phyloP scores from a whole-genome alignment of 1,140 invertebrate species.

The Leptinotarsa texana region DNA sequence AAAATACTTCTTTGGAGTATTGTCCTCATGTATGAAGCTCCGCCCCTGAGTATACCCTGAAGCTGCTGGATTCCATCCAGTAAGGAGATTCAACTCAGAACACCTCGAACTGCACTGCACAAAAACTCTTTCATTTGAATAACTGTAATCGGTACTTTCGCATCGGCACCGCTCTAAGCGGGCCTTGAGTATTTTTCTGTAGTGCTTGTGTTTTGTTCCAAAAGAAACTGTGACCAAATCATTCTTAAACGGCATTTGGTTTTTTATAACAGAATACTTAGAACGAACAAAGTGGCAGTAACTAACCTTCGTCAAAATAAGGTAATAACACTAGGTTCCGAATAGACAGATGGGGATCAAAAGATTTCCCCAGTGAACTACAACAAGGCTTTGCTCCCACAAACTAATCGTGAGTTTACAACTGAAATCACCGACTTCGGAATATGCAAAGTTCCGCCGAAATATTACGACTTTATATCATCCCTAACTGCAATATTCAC shows the following conservation, averaged over 20 bases:
- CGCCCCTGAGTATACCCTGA: too few species aligned
- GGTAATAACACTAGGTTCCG: constrained; percentile 37
- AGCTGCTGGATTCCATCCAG: too few species aligned
- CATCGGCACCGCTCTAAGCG: too few species aligned
- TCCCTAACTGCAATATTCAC: constrained; percentile 29
- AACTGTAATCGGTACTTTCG: too few species aligned
- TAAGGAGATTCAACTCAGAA: too few species aligned
- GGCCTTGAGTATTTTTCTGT: too few species aligned
- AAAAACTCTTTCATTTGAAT: too few species aligned
- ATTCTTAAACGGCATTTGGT: neutral
- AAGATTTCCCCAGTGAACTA: constrained; percentile 42
- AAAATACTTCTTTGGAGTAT: too few species aligned
- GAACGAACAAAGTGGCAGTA: neutral
- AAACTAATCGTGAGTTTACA: constrained; percentile 42
- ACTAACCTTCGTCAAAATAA: constrained; percentile 35
- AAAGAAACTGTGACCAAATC: neutral
- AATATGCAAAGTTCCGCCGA: constrained; percentile 39
- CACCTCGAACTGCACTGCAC: too few species aligned
- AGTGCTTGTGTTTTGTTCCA: too few species aligned
- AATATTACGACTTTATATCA: constrained; percentile 39
- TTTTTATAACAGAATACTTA: too few species aligned
- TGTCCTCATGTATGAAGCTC: too few species aligned
- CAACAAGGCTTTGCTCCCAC: constrained; percentile 38
- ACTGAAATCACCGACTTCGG: constrained; percentile 41
- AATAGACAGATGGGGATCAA: constrained; percentile 35